These are phyloP conservation scores for Pristionchus japonicus DNA, from an alignment of 2,888 invertebrate genomes.

Conservation along the genomic window DNA sequence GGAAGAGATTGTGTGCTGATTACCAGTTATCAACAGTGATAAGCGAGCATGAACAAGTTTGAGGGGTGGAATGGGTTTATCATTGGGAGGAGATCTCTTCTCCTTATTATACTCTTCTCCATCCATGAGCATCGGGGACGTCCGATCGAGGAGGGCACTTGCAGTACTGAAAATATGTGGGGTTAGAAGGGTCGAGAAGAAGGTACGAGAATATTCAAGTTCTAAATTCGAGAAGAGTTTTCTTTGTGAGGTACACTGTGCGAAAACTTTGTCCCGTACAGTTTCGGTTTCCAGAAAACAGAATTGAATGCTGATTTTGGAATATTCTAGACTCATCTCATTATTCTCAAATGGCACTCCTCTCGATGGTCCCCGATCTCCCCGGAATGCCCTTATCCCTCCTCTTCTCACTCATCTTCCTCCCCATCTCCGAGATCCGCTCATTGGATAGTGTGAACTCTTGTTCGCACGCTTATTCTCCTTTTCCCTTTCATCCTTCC, in stretches of 20 bases:
- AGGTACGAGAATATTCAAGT: not conserved
- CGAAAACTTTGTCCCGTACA: too few species aligned
- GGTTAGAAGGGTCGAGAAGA: not conserved
- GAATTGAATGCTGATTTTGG: too few species aligned
- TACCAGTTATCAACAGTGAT: not conserved
- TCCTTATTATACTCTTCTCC: conserved; percentile 37
- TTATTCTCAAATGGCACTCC: not conserved
- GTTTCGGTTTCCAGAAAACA: too few species aligned
- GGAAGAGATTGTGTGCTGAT: not conserved
- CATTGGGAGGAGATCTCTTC: not conserved
- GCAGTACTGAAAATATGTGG: conserved; percentile 2
- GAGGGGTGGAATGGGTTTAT: not conserved
- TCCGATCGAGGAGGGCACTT: conserved; percentile 38
- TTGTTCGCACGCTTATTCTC: conserved; percentile 34
- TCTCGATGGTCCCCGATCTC: not conserved
- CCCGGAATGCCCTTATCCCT: not conserved
- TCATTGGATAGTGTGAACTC: conserved; percentile 15
- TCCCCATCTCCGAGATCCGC: not conserved
- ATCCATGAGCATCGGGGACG: not conserved
- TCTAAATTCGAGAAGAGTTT: too few species aligned
- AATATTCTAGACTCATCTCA: not conserved
- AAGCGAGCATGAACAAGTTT: not conserved
- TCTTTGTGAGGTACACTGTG: too few species aligned
- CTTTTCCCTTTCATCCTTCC: conserved; percentile 55
- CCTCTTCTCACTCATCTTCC: not conserved